Base-by-base conservation (phyloP, 2,888 invertebrate species). In the Ormyrus nitidulus region DNA sequence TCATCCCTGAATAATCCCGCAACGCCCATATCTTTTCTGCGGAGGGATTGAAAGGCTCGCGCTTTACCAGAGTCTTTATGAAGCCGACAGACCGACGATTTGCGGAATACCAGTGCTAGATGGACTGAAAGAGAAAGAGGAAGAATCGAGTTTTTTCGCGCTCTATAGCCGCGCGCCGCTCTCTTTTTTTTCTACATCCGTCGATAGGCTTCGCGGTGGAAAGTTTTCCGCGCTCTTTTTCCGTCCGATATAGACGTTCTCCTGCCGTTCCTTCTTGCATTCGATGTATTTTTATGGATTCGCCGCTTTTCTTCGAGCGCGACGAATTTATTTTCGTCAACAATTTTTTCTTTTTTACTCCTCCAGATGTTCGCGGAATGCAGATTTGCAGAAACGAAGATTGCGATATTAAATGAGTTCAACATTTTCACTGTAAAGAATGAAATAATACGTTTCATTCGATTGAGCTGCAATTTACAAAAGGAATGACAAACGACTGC, bases 41-140 rank as follows among this genome's bases (percentile, higher is more conserved):
- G 46, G 46, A 19, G 11, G 46, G 19, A 65, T 64, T 78, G 72
- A 72, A 68, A 68, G 49, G 2, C 10, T 11, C 53, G 13, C 19
- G 51, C 48, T 19, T 48, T 53, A 44, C 44, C 53, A 13, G 11
- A 34, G 7, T 62, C 11, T 61, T 10, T 69, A 69, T 46, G 49
- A 13, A 59, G 59, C 66, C 65, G 71, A 58, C 56, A 58, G 68
- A 62, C 56, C 13, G 10, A 44, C 46, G 58, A 74, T 70, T 75
- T 54, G 44, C 59, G 64, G 53, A 70, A 70, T 65, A 13, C 58
- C 4, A 44, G 11, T 6, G 34, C n/a, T 53, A 59, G 64, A 46
- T 10, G 0, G 54, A 48, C 10, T 34, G 34, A 34, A 4, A 34
- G 34, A 34, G 34, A 34, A 34, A 11, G 49, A 56, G 11, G 9